phyloP scores from a whole-genome alignment of 2,888 invertebrate genomes.

The Sialis lutaria region DNA sequence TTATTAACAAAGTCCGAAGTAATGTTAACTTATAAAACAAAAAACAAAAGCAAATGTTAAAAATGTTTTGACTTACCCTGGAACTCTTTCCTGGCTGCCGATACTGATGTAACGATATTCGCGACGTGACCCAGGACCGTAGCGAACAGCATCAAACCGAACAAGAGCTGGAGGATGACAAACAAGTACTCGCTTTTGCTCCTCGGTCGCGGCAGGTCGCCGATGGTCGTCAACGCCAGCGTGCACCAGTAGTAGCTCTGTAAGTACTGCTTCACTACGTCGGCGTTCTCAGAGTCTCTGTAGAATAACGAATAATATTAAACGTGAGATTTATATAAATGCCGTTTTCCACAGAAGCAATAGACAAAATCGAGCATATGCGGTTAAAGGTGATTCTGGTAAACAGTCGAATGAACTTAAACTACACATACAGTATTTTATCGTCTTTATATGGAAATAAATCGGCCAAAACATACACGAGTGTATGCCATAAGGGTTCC shows the following conservation, averaged over 20 bases:
- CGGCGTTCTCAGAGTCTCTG: slow-evolving; percentile 68
- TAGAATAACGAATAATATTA: no score
- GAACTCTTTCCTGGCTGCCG: slow-evolving; percentile 93
- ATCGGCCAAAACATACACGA: no score
- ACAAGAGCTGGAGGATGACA: slow-evolving; percentile 85
- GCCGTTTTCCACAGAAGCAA: no score
- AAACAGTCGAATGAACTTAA: no score
- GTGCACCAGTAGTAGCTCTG: slow-evolving; percentile 99
- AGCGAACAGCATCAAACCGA: slow-evolving; percentile 87
- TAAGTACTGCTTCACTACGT: slow-evolving; percentile 86
- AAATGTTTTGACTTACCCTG: slow-evolving; percentile 57
- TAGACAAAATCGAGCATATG: no score
- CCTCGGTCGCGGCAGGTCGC: slow-evolving; percentile 77
- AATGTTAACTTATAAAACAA: not conserved
- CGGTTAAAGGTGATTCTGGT: no score
- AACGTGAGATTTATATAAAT: no score
- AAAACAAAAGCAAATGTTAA: not conserved
- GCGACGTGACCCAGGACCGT: slow-evolving; percentile 95
- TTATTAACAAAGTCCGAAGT: no score
- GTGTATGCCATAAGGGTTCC: no score
- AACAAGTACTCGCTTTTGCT: slow-evolving; percentile 92
- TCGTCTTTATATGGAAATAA: no score
- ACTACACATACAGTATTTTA: no score
- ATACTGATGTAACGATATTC: slow-evolving; percentile 95
- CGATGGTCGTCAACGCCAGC: slow-evolving; percentile 87